Evolutionary conservation across 1,140 invertebrate species (phyloP).

Genomic region (Helicoverpa armigera): DNA sequence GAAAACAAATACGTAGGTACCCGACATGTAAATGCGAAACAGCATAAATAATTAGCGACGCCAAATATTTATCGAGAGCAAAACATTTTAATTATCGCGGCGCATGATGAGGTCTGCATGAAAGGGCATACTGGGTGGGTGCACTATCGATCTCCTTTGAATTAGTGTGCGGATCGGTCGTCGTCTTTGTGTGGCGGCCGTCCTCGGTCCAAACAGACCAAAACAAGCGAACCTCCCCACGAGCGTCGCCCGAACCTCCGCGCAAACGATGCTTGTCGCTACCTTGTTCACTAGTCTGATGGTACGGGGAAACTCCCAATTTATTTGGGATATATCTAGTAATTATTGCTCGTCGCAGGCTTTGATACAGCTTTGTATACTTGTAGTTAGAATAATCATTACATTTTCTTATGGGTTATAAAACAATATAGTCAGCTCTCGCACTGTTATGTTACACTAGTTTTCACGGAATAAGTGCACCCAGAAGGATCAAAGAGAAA

Average conservation of each 20-base stretch:
- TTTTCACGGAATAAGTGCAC: no score
- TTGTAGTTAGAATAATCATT: neutral
- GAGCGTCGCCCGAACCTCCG: conserved; percentile 56
- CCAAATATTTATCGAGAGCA: conserved; percentile 47
- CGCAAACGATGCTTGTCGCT: conserved; percentile 62
- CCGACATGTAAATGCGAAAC: neutral
- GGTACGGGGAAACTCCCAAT: conserved; percentile 72
- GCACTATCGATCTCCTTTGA: conserved; percentile 85
- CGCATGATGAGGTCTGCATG: conserved; percentile 73
- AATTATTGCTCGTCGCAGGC: conserved; percentile 2
- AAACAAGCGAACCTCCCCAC: conserved; percentile 76
- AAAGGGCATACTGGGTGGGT: conserved; percentile 80
- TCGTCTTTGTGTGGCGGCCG: conserved; percentile 82
- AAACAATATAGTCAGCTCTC: no score
- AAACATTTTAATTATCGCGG: conserved; percentile 76
- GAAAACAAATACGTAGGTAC: neutral
- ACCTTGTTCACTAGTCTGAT: conserved; percentile 77
- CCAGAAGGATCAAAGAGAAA: no score
- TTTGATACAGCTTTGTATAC: neutral
- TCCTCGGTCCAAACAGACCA: conserved; percentile 83
- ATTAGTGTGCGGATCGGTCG: conserved; percentile 85
- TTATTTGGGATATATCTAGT: conserved; percentile 56
- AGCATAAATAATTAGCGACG: conserved; percentile 19
- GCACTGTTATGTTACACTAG: no score
- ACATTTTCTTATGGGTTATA: no score